Conservation (phyloP, 2,888 invertebrate species). For the Hydrotaea diabolus region DNA sequence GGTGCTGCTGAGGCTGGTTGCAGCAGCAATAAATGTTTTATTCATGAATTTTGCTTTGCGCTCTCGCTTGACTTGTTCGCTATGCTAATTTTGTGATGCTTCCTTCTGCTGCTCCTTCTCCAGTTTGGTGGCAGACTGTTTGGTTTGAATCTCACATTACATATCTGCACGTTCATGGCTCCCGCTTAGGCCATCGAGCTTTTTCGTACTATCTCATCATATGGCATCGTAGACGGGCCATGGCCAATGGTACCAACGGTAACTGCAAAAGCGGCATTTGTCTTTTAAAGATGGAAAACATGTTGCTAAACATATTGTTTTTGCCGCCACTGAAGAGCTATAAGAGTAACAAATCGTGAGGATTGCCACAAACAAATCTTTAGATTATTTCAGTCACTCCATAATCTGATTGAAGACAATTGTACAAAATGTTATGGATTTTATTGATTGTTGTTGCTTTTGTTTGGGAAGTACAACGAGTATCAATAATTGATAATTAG, state of each 20-base stretch:
- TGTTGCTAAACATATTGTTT: slow-evolving; percentile 53
- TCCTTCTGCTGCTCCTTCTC: slow-evolving; percentile 23
- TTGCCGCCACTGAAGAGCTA: slow-evolving; percentile 59
- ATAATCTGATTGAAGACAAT: slow-evolving; percentile 53
- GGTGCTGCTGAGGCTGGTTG: slow-evolving; percentile 35
- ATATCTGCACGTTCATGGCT: slow-evolving; percentile 62
- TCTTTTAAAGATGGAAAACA: slow-evolving; percentile 44
- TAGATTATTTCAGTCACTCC: background rate
- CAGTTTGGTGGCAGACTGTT: background rate
- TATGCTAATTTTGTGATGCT: slow-evolving; percentile 61
- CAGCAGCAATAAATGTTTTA: slow-evolving; percentile 65
- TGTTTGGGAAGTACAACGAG: background rate
- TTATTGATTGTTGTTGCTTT: slow-evolving; percentile 23
- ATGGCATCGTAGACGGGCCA: background rate
- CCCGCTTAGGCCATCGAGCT: slow-evolving; percentile 45
- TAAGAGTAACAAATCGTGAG: slow-evolving; percentile 52
- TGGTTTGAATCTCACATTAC: slow-evolving; percentile 30
- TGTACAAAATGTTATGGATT: slow-evolving; percentile 46
- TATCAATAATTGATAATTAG: slow-evolving; percentile 24
- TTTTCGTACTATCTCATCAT: slow-evolving; percentile 7
- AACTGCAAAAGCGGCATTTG: slow-evolving; percentile 1
- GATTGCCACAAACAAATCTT: slow-evolving; percentile 57
- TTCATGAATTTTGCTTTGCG: slow-evolving; percentile 56
- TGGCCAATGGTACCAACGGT: background rate
- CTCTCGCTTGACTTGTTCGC: slow-evolving; percentile 60